phyloP scores from a whole-genome alignment of 2,888 invertebrate genomes.

The Drosophila stalkeri region DNA sequence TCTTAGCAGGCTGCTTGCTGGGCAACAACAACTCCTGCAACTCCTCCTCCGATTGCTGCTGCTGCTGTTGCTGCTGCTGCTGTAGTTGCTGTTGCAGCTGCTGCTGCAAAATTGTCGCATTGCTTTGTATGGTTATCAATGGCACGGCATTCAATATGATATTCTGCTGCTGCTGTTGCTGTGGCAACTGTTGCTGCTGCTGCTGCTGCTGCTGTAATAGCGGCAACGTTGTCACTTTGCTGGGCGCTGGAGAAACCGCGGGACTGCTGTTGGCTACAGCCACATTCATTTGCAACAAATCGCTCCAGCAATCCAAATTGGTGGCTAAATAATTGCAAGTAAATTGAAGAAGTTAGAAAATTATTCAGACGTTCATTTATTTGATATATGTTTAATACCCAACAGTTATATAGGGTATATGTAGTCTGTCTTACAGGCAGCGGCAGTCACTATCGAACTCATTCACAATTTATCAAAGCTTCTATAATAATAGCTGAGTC shows the following conservation, averaged over 20 bases:
- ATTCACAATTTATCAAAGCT: too few relatives aligned
- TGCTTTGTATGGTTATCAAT: conserved; percentile 83
- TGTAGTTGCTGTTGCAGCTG: conserved; percentile 42
- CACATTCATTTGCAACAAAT: conserved; percentile 82
- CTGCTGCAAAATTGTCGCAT: conserved; percentile 77
- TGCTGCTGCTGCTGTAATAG: conserved; percentile 58
- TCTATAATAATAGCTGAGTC: background rate
- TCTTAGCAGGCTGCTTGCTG: conserved; percentile 61
- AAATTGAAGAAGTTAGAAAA: background rate
- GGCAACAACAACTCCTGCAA: conserved; percentile 58
- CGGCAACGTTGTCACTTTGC: conserved; percentile 60
- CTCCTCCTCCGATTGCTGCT: conserved; percentile 56
- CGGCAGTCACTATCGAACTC: background rate
- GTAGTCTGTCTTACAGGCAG: background rate
- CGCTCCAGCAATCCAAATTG: conserved; percentile 85
- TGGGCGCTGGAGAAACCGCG: conserved; percentile 59
- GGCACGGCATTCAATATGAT: conserved; percentile 82
- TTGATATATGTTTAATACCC: background rate
- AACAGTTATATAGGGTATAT: background rate
- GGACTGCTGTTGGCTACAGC: conserved; percentile 64
- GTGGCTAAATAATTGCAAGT: conserved; percentile 62
- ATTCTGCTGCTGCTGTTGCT: conserved; percentile 77
- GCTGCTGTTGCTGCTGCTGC: conserved; percentile 61
- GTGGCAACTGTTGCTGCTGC: too few relatives aligned
- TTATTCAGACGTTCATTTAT: background rate